Conservation (phyloP, 2,888 invertebrate species). For the Ennomos erosarius region DNA sequence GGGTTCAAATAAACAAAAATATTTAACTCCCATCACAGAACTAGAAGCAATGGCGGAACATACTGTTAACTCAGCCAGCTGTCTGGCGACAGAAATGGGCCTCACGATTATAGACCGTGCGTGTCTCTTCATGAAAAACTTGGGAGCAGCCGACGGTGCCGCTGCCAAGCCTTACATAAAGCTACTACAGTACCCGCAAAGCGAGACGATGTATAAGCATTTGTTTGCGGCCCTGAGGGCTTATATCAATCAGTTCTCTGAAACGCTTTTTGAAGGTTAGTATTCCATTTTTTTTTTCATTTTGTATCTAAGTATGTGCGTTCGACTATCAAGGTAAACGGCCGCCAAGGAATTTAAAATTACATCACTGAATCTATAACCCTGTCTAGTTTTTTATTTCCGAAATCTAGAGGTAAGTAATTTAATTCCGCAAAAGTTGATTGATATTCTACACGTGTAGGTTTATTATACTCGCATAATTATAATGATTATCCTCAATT, state of each 20-base stretch:
- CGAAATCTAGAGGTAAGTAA: background rate
- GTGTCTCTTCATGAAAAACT: conserved; percentile 93
- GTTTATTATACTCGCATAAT: conserved; percentile 1
- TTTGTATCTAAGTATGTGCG: no score
- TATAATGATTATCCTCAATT: conserved; percentile 4
- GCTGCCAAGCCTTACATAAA: conserved; percentile 94
- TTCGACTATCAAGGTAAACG: no score
- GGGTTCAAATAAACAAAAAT: no score
- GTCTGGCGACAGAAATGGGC: conserved; percentile 95
- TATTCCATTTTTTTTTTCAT: background rate
- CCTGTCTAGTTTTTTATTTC: no score
- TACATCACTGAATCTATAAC: background rate
- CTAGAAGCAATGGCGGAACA: conserved; percentile 76
- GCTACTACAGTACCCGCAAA: conserved; percentile 95
- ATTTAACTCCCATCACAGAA: conserved; percentile 50
- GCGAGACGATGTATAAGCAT: conserved; percentile 95
- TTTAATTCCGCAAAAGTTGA: background rate
- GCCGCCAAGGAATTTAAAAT: background rate
- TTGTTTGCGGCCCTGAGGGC: conserved; percentile 96
- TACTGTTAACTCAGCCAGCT: conserved; percentile 73
- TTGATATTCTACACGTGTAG: conserved; percentile 14
- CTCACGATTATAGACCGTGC: conserved; percentile 94
- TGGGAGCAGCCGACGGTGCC: conserved; percentile 91
- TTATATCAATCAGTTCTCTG: conserved; percentile 95
- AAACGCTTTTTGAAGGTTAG: conserved; percentile 91